Evolutionary conservation across 2,888 invertebrate genomes (phyloP).

Genomic region (Orthosia cruda): DNA sequence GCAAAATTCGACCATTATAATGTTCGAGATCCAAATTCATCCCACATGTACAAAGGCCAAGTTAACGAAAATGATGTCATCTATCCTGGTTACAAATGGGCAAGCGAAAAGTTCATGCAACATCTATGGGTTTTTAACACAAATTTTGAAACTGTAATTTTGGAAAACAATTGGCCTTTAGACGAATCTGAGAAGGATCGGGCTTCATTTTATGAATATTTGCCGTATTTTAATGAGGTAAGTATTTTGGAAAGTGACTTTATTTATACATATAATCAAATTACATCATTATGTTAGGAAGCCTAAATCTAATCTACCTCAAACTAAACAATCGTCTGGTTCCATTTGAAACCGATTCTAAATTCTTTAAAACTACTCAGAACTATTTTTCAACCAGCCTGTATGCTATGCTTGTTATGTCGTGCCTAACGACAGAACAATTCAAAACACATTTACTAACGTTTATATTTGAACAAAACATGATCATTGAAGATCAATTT

Average conservation of each 20-base stretch:
- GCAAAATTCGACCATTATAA: constrained; percentile 71
- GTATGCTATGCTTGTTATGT: no score
- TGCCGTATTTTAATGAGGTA: constrained; percentile 91
- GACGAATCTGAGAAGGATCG: constrained; percentile 82
- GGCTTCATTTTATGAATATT: constrained; percentile 77
- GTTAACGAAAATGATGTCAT: constrained; percentile 74
- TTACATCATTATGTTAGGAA: background rate
- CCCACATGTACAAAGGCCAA: constrained; percentile 76
- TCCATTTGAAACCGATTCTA: background rate
- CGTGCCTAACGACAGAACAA: background rate
- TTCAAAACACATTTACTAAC: background rate
- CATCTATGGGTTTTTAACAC: constrained; percentile 77
- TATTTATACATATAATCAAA: background rate
- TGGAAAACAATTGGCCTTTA: constrained; percentile 92
- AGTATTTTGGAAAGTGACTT: constrained; percentile 38
- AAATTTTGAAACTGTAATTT: constrained; percentile 85
- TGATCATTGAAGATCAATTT: background rate
- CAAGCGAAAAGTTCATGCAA: constrained; percentile 73
- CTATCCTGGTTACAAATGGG: constrained; percentile 80
- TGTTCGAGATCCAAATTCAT: constrained; percentile 69
- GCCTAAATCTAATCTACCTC: background rate
- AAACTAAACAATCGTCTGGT: no score
- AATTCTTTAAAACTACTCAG: background rate
- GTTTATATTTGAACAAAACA: background rate
- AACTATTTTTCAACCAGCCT: background rate